These are phyloP conservation scores for Eretmochelys imbricata DNA, from an alignment of 2,113 vertebrate genomes.

Conservation along the genomic window DNA sequence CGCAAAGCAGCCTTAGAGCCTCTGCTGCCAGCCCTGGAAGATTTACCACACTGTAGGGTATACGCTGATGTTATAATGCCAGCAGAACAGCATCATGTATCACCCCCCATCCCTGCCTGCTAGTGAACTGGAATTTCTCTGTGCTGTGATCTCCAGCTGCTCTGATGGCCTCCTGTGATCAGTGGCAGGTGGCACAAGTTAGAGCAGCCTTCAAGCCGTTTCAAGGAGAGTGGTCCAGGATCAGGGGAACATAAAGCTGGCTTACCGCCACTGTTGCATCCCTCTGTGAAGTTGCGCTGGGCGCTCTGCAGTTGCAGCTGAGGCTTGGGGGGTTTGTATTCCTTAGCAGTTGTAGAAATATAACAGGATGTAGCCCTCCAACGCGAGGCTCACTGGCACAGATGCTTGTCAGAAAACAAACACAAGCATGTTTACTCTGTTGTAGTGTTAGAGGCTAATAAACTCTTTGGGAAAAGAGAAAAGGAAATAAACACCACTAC, in stretches of 20 bases:
- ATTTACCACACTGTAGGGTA: accelerated
- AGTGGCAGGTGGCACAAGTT: background rate
- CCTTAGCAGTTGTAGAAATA: background rate
- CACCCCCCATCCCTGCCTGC: background rate
- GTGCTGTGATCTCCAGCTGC: background rate
- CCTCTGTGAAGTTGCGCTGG: background rate
- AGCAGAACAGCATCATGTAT: background rate
- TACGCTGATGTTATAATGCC: background rate
- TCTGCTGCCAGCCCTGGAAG: background rate
- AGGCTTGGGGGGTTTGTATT: background rate
- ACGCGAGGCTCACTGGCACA: background rate
- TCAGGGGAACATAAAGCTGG: background rate
- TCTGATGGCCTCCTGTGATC: background rate
- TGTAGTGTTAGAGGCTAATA: background rate
- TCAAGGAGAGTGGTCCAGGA: background rate
- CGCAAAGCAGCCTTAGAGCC: background rate
- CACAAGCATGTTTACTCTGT: background rate
- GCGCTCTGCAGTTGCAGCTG: background rate
- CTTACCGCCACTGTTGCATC: background rate
- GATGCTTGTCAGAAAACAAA: background rate
- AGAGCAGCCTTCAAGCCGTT: background rate
- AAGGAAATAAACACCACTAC: background rate
- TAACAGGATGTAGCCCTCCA: background rate
- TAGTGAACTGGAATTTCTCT: background rate
- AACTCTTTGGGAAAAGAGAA: background rate